These are phyloP conservation scores for Camelus dromedarius DNA, from an alignment of 2,113 vertebrate genomes.

Conservation along the genomic window DNA sequence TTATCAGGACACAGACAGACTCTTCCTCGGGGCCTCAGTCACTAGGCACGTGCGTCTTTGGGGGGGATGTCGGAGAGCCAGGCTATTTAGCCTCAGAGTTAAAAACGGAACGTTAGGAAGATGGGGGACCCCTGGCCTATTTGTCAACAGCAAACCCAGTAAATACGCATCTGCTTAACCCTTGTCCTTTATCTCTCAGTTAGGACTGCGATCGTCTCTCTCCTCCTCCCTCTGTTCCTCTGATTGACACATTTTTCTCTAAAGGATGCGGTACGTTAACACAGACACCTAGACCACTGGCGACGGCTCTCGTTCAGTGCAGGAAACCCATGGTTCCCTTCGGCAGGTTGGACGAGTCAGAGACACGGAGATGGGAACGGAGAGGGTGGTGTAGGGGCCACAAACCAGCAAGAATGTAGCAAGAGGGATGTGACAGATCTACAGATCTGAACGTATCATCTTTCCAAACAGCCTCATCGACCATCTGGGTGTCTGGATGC, in stretches of 20 bases:
- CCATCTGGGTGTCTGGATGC: not conserved
- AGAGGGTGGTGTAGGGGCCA: accelerated
- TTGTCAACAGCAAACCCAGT: not conserved
- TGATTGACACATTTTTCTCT: not conserved
- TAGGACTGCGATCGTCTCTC: not conserved
- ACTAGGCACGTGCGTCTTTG: not conserved
- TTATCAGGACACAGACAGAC: not conserved
- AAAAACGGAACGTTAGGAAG: not conserved
- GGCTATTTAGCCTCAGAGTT: not conserved
- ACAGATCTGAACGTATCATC: not conserved
- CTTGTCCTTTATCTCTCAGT: not conserved
- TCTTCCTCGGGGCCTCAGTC: not conserved
- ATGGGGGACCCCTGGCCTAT: not conserved
- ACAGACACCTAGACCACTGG: accelerated
- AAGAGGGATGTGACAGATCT: not conserved
- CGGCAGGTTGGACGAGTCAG: not conserved
- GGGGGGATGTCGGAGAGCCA: not conserved
- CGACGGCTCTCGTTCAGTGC: not conserved
- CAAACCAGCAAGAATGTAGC: not conserved
- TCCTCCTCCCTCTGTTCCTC: not conserved
- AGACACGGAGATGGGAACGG: too few species aligned
- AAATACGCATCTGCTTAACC: accelerated
- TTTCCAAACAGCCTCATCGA: not conserved
- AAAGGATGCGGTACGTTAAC: not conserved
- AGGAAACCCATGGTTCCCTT: not conserved